Percentiles rank a stretch among this genome's conserved stretches.
Evolutionary conservation across 2,113 vertebrate species (phyloP).

Genomic region (Megaleporinus macrocephalus): DNA sequence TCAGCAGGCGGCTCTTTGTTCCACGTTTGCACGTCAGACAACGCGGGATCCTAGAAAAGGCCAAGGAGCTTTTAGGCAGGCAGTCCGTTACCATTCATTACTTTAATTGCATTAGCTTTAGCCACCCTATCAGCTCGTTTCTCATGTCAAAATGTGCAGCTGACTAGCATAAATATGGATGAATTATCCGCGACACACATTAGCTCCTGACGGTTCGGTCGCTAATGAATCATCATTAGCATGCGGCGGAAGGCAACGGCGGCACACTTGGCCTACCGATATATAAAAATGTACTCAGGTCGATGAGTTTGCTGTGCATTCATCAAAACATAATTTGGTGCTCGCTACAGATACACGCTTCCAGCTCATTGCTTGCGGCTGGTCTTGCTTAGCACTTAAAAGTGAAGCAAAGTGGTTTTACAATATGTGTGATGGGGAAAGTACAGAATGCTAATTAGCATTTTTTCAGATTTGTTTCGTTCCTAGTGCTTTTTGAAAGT

Average conservation of each 20-base stretch:
- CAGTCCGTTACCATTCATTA: conserved; percentile 32
- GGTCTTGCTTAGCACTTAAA: not conserved
- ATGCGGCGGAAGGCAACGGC: conserved; percentile 14
- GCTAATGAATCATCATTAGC: conserved; percentile 41
- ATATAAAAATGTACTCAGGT: conserved; percentile 5
- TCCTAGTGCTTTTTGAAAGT: too few relatives aligned
- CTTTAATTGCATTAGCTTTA: conserved; percentile 44
- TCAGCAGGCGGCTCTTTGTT: not conserved
- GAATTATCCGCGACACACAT: conserved; percentile 49
- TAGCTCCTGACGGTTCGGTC: conserved; percentile 40
- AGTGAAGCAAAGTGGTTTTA: not conserved
- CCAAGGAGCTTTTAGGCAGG: conserved; percentile 31
- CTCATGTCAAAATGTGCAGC: conserved; percentile 38
- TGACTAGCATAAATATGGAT: conserved; percentile 51
- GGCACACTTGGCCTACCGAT: not conserved
- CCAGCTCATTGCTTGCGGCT: not conserved
- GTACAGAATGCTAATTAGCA: too few relatives aligned
- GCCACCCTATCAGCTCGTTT: conserved; percentile 32
- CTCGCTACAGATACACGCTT: not conserved
- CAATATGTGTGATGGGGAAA: too few relatives aligned
- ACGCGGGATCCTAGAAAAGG: not conserved
- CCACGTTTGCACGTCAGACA: not conserved
- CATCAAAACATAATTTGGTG: conserved; percentile 15
- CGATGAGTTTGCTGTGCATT: not conserved
- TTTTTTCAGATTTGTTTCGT: too few relatives aligned